phyloP scores from a whole-genome alignment of 23 tunicate genomes.

The Trididemnum miniatum region DNA sequence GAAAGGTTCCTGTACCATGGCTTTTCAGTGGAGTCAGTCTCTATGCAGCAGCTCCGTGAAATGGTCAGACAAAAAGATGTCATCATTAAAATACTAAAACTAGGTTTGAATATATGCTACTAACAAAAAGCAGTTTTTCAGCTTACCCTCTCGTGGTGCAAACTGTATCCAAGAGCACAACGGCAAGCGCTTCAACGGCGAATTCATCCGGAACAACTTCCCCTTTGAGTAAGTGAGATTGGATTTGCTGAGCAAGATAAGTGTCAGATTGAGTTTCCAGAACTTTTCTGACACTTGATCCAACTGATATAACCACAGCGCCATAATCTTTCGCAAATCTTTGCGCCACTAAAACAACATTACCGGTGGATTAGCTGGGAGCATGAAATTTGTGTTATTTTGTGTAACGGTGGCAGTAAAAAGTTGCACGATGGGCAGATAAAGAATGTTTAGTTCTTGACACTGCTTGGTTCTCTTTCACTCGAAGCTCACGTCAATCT shows the following conservation, averaged over 20 bases:
- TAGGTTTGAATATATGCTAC: no score
- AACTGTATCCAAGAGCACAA: slow-evolving; percentile 60
- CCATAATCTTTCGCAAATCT: slow-evolving; percentile 63
- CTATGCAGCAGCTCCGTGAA: no score
- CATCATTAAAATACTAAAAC: no score
- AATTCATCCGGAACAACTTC: slow-evolving; percentile 64
- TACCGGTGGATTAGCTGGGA: background rate
- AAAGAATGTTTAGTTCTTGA: no score
- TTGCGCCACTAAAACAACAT: slow-evolving; percentile 48
- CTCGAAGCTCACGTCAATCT: no score
- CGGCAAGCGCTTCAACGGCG: slow-evolving; percentile 71
- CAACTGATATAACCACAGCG: slow-evolving; percentile 48
- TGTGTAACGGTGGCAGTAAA: background rate
- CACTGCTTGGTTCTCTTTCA: no score
- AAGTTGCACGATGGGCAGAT: background rate
- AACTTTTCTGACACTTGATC: slow-evolving; percentile 40
- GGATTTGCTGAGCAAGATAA: slow-evolving; percentile 44
- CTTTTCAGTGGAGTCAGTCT: no score
- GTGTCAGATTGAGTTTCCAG: slow-evolving; percentile 60
- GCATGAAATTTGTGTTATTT: background rate
- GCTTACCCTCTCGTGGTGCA: slow-evolving; percentile 77
- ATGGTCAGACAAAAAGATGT: no score
- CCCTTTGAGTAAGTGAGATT: slow-evolving; percentile 39
- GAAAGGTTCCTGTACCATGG: no score
- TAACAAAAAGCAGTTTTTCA: background rate